Percentiles rank a stretch among this genome's conserved stretches.
Conservation (phyloP, 2,113 vertebrate species). For the Aptenodytes patagonicus region DNA sequence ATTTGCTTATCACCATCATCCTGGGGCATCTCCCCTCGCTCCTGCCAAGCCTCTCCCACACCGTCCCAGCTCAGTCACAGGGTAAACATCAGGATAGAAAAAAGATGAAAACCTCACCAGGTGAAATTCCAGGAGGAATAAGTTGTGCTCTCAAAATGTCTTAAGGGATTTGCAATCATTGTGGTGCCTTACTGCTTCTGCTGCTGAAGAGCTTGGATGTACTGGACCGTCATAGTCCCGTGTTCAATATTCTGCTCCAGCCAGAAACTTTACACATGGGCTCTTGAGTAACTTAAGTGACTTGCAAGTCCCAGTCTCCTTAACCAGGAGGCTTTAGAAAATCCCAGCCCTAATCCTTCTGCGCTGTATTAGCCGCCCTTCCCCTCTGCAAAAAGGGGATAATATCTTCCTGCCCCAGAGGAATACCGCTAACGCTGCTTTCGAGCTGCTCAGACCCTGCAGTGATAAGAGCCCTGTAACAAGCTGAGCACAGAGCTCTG, state of each 20-base stretch:
- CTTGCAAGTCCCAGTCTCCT: neutral
- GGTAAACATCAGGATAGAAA: neutral
- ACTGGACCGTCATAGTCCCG: accelerated
- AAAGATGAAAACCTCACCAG: neutral
- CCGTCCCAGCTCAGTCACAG: neutral
- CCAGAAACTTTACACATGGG: neutral
- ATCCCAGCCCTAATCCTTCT: conserved; percentile 10
- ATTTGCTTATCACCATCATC: neutral
- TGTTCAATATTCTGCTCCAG: neutral
- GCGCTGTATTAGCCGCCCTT: neutral
- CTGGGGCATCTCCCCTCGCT: neutral
- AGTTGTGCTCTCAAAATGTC: neutral
- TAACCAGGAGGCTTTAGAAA: neutral
- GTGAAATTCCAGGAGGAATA: neutral
- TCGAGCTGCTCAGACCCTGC: neutral
- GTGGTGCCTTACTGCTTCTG: neutral
- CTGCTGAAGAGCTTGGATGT: neutral
- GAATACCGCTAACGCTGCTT: accelerated
- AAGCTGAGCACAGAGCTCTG: accelerated
- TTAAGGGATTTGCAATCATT: accelerated
- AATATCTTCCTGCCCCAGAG: neutral
- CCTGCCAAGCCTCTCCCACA: neutral
- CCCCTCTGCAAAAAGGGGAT: neutral
- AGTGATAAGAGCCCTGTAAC: neutral
- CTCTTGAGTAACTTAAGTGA: neutral